A percentile compares a stretch with the other conserved stretches of the same genome.
Evolutionary conservation across 2,797 vertebrate genomes (phyloP).

Genomic region (Harpagifer antarcticus): DNA sequence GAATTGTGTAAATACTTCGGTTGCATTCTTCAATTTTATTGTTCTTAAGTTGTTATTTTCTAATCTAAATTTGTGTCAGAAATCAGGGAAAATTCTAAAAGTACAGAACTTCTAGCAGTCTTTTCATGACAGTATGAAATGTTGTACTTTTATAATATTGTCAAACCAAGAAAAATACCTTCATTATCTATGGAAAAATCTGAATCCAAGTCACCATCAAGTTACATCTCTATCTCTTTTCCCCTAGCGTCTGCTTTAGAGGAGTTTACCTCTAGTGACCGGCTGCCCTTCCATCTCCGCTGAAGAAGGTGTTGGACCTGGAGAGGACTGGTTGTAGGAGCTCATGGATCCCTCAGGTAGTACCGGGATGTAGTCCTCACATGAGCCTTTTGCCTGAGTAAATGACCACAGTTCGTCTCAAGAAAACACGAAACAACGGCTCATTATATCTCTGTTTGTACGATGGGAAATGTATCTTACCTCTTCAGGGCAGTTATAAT

Average conservation of each 20-base stretch:
- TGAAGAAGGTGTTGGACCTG: constrained; percentile 77
- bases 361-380: constrained; percentile 86
- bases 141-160: background rate
- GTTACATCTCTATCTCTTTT: background rate
- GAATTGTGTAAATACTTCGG: too few species aligned
- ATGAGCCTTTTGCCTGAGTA: constrained; percentile 85
- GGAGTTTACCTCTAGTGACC: constrained; percentile 88
- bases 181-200: background rate
- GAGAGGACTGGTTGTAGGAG: constrained; percentile 65
- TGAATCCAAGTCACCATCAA: background rate
- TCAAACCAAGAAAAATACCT: background rate
- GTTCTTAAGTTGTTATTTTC: too few species aligned
- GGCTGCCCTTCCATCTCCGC: constrained; percentile 75
- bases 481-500: constrained; percentile 92
- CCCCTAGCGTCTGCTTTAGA: background rate
- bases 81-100: background rate
- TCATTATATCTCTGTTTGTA: background rate
- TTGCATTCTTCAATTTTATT: too few species aligned
- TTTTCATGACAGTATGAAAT: background rate
- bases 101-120: background rate
- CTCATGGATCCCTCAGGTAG: constrained; percentile 75
- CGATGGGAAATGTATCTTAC: constrained; percentile 74
- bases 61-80: background rate
- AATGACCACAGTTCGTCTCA: constrained; percentile 32
- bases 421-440: background rate